Percentiles rank a stretch among this genome's conserved stretches.
Conservation (phyloP, 30 jellyfish, hydroid and myxozoan species). For the Catostylus mosaicus region DNA sequence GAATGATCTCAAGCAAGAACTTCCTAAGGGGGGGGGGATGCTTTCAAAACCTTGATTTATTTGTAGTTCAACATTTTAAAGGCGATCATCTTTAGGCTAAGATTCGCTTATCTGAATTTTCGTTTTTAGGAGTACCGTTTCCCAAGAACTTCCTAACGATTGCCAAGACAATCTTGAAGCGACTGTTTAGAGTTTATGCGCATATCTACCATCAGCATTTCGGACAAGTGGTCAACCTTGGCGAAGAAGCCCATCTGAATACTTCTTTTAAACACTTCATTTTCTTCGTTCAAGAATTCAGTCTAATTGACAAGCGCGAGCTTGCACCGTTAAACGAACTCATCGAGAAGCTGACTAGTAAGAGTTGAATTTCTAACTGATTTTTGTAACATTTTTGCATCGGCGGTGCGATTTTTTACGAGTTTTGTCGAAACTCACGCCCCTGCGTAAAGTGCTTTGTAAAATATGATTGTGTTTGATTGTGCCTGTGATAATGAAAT, state of each 20-base stretch:
- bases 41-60: too few species aligned
- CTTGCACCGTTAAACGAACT: constrained; percentile 96
- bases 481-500: neutral
- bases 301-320: constrained; percentile 95
- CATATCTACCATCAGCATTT: constrained; percentile 98
- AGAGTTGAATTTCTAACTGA: constrained; percentile 14
- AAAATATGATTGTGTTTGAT: neutral
- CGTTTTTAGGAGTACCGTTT: constrained; percentile 88
- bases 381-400: neutral
- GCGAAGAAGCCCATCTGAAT: constrained; percentile 96
- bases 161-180: constrained; percentile 94
- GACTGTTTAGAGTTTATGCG: constrained; percentile 98
- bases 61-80: too few species aligned
- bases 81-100: neutral
- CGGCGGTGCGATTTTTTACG: neutral
- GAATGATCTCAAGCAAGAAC: too few species aligned
- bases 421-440: neutral
- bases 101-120: too few species aligned
- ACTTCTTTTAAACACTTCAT: constrained; percentile 98
- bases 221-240: constrained; percentile 94
- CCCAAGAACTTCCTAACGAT: constrained; percentile 97
- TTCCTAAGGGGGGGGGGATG: too few species aligned
- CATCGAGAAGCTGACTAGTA: constrained; percentile 93
- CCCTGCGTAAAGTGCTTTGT: neutral
- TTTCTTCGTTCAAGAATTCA: constrained; percentile 97